A percentile compares a stretch with the other conserved stretches of the same genome.
These are phyloP conservation scores for Hormiphora californensis DNA, from an alignment of 37 sponge, comb jelly and placozoan genomes.

Conservation along the genomic window DNA sequence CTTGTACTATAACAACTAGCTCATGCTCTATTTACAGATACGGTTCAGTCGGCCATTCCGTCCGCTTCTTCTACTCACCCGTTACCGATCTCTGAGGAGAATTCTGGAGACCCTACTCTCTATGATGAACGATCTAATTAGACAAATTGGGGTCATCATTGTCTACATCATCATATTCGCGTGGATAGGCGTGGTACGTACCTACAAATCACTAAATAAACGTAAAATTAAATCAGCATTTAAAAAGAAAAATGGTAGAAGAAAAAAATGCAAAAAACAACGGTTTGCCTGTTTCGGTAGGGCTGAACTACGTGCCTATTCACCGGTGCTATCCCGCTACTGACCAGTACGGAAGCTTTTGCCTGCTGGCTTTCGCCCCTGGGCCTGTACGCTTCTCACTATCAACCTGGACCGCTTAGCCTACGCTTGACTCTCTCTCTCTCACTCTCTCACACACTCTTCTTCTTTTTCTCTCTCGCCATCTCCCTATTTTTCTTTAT, in stretches of 20 bases:
- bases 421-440: no score
- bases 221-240: background rate
- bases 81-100: constrained; percentile 10
- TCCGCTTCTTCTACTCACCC: background rate
- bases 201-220: background rate
- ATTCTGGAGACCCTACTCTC: constrained; percentile 38
- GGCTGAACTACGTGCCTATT: constrained; percentile 84
- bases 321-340: constrained; percentile 96
- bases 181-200: constrained; percentile 28
- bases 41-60: constrained; percentile 13
- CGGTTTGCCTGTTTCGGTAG: constrained; percentile 75
- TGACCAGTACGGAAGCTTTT: constrained; percentile 83
- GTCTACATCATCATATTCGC: constrained; percentile 15
- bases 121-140: background rate
- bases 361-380: constrained; percentile 95
- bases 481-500: no score
- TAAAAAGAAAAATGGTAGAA: no score
- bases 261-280: no score
- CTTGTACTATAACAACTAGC: background rate
- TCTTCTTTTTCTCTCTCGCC: no score
- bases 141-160: background rate
- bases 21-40: background rate
- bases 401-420: constrained; percentile 89
- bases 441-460: no score
- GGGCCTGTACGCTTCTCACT: constrained; percentile 89